These are phyloP conservation scores for Bubo blakistoni DNA, from an alignment of 2,113 vertebrate genomes.

Conservation along the genomic window DNA sequence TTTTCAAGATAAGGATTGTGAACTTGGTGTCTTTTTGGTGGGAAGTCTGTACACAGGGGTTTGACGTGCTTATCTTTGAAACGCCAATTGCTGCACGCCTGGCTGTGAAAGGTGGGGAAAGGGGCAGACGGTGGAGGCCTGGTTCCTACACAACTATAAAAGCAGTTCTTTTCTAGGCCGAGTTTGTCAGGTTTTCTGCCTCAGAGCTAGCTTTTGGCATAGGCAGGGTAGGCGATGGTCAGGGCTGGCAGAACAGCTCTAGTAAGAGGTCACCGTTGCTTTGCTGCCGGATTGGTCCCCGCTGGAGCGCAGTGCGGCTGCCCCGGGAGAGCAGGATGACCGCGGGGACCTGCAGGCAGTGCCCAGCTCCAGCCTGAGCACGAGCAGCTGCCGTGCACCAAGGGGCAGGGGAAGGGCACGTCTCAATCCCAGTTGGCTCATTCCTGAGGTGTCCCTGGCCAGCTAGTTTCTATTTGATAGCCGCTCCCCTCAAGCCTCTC, in stretches of 20 bases:
- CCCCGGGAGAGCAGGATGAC: too few species aligned
- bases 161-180: neutral
- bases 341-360: neutral
- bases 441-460: neutral
- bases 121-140: neutral
- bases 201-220: neutral
- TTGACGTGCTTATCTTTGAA: neutral
- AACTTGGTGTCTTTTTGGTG: neutral
- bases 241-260: neutral
- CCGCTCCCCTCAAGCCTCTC: neutral
- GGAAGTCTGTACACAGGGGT: neutral
- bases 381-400: neutral
- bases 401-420: neutral
- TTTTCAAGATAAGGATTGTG: neutral
- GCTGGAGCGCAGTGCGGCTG: neutral
- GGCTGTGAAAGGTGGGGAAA: neutral
- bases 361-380: fast-evolving
- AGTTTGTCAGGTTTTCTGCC: neutral
- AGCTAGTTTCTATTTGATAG: neutral
- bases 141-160: too few species aligned
- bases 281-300: neutral
- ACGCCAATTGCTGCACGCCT: neutral
- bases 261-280: neutral
- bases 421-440: neutral
- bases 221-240: neutral